phyloP scores from a whole-genome alignment of 2,797 vertebrate genomes.

The Apogon talboti region DNA sequence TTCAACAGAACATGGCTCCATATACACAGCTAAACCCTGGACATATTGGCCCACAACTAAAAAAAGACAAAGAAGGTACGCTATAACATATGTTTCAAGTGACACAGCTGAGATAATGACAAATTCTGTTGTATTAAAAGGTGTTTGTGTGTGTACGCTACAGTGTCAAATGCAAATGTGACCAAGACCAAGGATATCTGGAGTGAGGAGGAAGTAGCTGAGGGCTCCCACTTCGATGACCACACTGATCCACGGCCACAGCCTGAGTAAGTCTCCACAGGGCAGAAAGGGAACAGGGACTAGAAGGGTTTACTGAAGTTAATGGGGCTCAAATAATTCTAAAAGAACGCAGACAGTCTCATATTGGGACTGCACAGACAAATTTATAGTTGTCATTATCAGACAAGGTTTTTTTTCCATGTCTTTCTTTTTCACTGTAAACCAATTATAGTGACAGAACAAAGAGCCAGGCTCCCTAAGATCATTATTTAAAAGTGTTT shows the following conservation, averaged over 20 bases:
- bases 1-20: conserved; percentile 48
- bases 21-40: conserved; percentile 67
- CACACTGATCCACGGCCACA: conserved; percentile 76
- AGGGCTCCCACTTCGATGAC: conserved; percentile 80
- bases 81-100: not conserved
- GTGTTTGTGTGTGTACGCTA: conserved; percentile 1
- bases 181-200: conserved; percentile 78
- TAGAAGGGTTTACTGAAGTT: not conserved
- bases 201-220: conserved; percentile 80
- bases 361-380: not conserved
- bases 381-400: not conserved
- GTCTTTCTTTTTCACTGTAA: not conserved
- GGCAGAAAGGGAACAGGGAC: not conserved
- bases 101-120: not conserved
- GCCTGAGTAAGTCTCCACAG: conserved; percentile 78
- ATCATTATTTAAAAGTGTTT: conserved; percentile 11
- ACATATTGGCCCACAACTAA: conserved; percentile 67
- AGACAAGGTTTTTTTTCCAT: not conserved
- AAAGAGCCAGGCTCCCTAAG: not conserved
- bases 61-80: conserved; percentile 55
- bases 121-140: not conserved
- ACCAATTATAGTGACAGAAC: not conserved
- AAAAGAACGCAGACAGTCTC: not conserved
- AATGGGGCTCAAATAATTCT: not conserved
- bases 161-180: conserved; percentile 39